Conservation (phyloP, 2,797 vertebrate genomes). For the Lagodon rhomboides region DNA sequence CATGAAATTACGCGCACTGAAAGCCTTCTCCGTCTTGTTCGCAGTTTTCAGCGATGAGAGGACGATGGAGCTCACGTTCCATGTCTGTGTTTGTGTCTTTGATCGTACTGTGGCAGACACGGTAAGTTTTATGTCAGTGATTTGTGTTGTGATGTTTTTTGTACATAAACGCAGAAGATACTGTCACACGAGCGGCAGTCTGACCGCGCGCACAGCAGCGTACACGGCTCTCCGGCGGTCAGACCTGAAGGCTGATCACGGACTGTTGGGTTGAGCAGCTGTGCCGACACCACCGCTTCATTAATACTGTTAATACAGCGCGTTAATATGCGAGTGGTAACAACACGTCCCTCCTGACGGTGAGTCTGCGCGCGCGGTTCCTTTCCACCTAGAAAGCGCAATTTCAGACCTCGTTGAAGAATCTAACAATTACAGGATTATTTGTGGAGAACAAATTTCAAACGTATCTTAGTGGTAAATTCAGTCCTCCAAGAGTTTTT, state of each 20-base stretch:
- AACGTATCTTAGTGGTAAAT: rapidly evolving
- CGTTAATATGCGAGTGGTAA: too few relatives aligned
- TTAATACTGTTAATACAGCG: too few relatives aligned
- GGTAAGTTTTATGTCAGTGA: conserved; percentile 47
- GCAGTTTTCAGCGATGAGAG: conserved; percentile 58
- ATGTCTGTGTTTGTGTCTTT: conserved; percentile 37
- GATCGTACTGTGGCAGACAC: conserved; percentile 47
- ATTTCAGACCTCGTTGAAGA: not conserved
- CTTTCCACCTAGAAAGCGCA: not conserved
- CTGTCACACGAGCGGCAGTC: not conserved
- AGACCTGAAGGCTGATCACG: not conserved
- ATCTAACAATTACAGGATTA: not conserved
- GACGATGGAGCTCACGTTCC: conserved; percentile 35
- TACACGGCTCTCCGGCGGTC: not conserved
- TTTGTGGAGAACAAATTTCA: not conserved
- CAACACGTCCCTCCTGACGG: too few relatives aligned
- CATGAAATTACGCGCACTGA: conserved; percentile 17
- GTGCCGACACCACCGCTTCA: not conserved
- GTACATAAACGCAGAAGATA: not conserved
- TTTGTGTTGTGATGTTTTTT: not conserved
- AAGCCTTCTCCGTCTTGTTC: conserved; percentile 14
- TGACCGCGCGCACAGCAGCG: not conserved
- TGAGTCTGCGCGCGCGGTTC: not conserved
- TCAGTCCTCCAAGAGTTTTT: rapidly evolving
- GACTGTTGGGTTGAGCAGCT: too few relatives aligned